Base-by-base conservation (phyloP, 2,888 invertebrate genomes). In the Phengaris arion region DNA sequence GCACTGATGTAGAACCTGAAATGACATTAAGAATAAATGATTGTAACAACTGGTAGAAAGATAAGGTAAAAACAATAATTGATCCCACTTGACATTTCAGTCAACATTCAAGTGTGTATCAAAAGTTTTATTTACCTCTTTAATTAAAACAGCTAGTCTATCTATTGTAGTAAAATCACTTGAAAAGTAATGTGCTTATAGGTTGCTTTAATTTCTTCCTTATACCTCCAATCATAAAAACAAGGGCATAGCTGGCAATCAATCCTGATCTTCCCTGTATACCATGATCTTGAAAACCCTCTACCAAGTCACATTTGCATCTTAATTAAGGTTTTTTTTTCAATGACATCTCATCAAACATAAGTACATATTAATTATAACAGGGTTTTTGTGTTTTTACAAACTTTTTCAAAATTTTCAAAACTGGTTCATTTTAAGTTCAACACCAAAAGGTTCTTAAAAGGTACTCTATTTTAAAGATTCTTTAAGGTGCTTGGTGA, bases 141-240 rank as follows among this genome's bases (percentile, higher is more conserved):
- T 22, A 22, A 22, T 22, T 22, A 22, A 22, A 22, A 22, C 22
- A 0, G 22, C 22, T 22, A 22, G 6, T 70, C 15, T 46, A 48
- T 70, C 70, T 70, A 55, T 55, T 54, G 54, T 73, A 35, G 55
- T 35, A 73, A 45, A 73, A 45, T n/a, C 52, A 55, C 73, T 54
- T 5, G 54, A 73, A 12, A 45, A 73, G 52, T n/a, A 55, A 48
- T 69, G n/a, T 2, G 48, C 46, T 45, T 45, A 46, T 54, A 13
- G 45, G 73, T 6, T 73, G 74, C 46, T 57, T 74, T 8, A 57
- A 3, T n/a, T 57, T 57, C 45, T 74, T 74, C 45, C 57, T 45
- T 7, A 74, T 52, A 4, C 46, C 74, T 45, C 55, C 74, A 54
- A 57, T 74, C 74, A 74, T 74, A 12, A 74, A 73, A 57, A 74